Base-by-base conservation (phyloP, 2,113 vertebrate species). In the Campylorhamphus procurvoides region DNA sequence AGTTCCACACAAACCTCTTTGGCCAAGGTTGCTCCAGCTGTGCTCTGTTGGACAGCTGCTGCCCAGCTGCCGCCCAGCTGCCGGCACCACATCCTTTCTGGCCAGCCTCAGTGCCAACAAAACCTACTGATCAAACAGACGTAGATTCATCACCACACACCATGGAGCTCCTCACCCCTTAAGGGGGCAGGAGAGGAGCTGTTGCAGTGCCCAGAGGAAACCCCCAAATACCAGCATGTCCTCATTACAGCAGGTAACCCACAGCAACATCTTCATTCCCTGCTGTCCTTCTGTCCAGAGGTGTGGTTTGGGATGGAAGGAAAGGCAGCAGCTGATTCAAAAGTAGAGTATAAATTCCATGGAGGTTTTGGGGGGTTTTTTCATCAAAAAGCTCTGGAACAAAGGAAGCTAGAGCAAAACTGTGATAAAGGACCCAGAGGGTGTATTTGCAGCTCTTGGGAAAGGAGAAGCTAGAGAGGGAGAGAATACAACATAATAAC, bases 51-150 rank as follows among this genome's bases (percentile, higher is more conserved):
- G 19, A 44, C 1, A 10, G 50, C 40, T 75, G 67, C 42, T 89
- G 58, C 33, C 52, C 85, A 66, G 67, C 33, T 84, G 87, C 64
- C 12, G 22, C 17, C 33, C 67, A 60, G 62, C 62, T 22, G 5
- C 42, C 0, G 0, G 14, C 37, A 69, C 55, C 6, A 2, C 2
- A 2, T 63, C 39, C 67, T 58, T 81, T 74, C 60, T 2, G 2
- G 46, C 10, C 24, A 56, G 29, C 14, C n/a, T 71, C 24, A 44
- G 12, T 0, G 1, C 39, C n/a, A 46, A 23, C 13, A 63, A 67
- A 82, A 67, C 18, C 31, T 42, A 16, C 33, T 0, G 2, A 62
- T 18, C 33, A 50, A 44, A 24, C 6, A 76, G 85, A 23, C 4
- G 1, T 23, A 37, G 55, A 37, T 59, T 53, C 35, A 53, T 9